Conservation (phyloP, 1,140 invertebrate species). For the Hyles vespertilio region DNA sequence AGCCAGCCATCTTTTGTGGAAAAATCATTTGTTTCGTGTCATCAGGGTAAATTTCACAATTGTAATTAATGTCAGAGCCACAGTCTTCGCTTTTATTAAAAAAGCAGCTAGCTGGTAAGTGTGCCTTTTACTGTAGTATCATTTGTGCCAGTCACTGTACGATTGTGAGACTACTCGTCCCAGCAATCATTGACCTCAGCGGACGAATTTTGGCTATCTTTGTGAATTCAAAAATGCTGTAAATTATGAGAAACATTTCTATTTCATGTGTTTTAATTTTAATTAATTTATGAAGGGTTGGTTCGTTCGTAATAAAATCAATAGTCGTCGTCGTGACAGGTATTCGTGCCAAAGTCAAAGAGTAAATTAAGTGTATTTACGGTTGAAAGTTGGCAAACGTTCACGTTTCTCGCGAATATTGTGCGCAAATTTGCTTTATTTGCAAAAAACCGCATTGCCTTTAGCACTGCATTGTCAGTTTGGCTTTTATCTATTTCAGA, state of each 20-base stretch:
- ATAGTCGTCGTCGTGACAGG: slow-evolving; percentile 56
- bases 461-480: background rate
- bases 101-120: slow-evolving; percentile 95
- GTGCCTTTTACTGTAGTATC: slow-evolving; percentile 26
- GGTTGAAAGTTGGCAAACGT: slow-evolving; percentile 36
- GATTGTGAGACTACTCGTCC: slow-evolving; percentile 50
- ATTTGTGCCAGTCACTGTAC: slow-evolving; percentile 41
- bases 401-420: slow-evolving; percentile 32
- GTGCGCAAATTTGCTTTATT: slow-evolving; percentile 10
- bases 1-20: slow-evolving; percentile 79
- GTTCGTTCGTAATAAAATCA: slow-evolving; percentile 50
- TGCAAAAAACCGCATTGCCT: background rate
- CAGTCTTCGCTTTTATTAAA: slow-evolving; percentile 95
- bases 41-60: slow-evolving; percentile 79
- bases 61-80: slow-evolving; percentile 94
- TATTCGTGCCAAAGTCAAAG: slow-evolving; percentile 41
- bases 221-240: slow-evolving; percentile 23
- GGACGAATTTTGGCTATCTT: slow-evolving; percentile 57
- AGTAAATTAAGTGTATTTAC: slow-evolving; percentile 34
- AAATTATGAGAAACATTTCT: slow-evolving; percentile 17
- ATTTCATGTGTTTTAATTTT: slow-evolving; percentile 10
- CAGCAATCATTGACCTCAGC: slow-evolving; percentile 69
- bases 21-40: slow-evolving; percentile 78
- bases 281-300: background rate
- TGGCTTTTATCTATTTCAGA: slow-evolving; percentile 80